These are phyloP conservation scores for Mustela lutreola DNA, from an alignment of 2,113 vertebrate genomes.

Conservation along the genomic window DNA sequence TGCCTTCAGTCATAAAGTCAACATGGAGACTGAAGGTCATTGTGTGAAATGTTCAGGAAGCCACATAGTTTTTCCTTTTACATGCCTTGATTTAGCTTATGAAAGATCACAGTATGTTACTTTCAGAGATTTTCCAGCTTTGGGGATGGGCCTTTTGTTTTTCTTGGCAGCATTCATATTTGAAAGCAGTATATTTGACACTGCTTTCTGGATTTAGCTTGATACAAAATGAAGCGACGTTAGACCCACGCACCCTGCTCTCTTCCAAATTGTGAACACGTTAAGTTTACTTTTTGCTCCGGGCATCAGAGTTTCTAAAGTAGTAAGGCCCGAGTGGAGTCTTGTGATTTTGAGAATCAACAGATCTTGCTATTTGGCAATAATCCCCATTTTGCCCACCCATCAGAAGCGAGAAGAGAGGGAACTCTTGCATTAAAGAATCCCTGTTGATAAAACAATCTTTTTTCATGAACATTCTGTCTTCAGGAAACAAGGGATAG, in stretches of 20 bases:
- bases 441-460: conserved; percentile 39
- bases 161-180: not conserved
- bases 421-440: not conserved
- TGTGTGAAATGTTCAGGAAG: not conserved
- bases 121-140: conserved; percentile 15
- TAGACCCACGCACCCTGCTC: not conserved
- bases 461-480: not conserved
- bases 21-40: not conserved
- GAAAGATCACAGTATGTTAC: not conserved
- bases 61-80: not conserved
- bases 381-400: conserved; percentile 3
- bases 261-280: rapidly evolving
- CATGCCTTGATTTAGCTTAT: conserved; percentile 30
- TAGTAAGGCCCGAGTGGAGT: not conserved
- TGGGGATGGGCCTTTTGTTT: conserved; percentile 13
- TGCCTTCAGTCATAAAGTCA: not conserved
- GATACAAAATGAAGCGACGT: not conserved
- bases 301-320: not conserved
- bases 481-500: conserved; percentile 33
- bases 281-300: conserved; percentile 36
- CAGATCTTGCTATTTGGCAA: not conserved
- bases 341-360: not conserved
- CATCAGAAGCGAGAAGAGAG: not conserved
- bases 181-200: conserved; percentile 7
- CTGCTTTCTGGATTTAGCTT: conserved; percentile 12